Evolutionary conservation across 2,113 vertebrate genomes (phyloP), one percentile per base, ranked within the genome.

Genomic region (Perca flavescens): DNA sequence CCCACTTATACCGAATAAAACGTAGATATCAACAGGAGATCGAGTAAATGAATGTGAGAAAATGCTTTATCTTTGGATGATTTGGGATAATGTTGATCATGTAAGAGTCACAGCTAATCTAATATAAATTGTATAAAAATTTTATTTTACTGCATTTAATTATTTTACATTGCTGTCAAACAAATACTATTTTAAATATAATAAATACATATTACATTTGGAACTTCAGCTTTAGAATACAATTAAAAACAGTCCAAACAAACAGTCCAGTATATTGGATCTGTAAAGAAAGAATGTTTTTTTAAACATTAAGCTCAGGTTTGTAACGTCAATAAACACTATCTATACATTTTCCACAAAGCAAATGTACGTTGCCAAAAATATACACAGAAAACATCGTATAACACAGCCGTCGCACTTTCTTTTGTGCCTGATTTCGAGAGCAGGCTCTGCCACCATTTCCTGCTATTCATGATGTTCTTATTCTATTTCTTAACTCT

Each of bases 341-440:
- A 31, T 22, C 31, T 66, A 13, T 31, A 10, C 13, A 65, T 70
- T 47, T 60, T 49, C 31, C 43, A 79, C 16, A 66, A 40, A 53
- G 22, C 19, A 76, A 82, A 78, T 65, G 54, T 61, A 64, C 13
- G 34, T 13, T 28, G 34, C 63, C 54, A 71, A 70, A 85, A 80
- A 79, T 47, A 81, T 10, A 71, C 14, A 5, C 68, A 66, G 40
- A 1, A 16, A 70, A 47, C 25, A 31, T 40, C 2, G 3, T 53
- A 50, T 17, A 50, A 68, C 64, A 66, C 72, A 70, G 66, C 61
- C 4, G 65, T 53, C 54, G 1, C 22, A 10, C 65, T 82, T 68
- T 74, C 62, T 61, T 88, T 66, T 83, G 56, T 80, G 63, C 22
- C 54, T 72, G 50, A 57, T 69, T 79, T 50, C 6, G 77, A 76